Evolutionary conservation across 1,140 invertebrate species (phyloP).

Genomic region (Mercenaria mercenaria): DNA sequence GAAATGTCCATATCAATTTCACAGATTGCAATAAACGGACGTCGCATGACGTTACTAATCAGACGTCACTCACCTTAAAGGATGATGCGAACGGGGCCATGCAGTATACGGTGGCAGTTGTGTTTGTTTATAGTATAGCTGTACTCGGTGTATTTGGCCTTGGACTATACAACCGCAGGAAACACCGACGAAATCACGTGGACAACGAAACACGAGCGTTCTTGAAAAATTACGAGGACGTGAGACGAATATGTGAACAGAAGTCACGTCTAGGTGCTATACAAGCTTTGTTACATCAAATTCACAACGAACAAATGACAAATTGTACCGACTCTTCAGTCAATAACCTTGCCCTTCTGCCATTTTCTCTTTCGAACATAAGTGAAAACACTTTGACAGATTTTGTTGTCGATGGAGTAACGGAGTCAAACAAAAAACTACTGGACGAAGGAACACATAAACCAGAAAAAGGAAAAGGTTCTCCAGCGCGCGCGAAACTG

Average conservation of each 20-base stretch:
- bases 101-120: conserved; percentile 55
- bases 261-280: conserved; percentile 39
- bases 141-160: conserved; percentile 51
- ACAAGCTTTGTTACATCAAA: not conserved
- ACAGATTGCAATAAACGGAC: conserved; percentile 26
- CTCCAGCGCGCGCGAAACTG: not conserved
- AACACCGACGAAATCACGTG: not conserved
- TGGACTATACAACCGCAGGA: conserved; percentile 6
- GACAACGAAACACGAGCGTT: conserved; percentile 45
- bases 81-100: conserved; percentile 48
- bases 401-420: not conserved
- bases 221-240: conserved; percentile 55
- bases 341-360: conserved; percentile 39
- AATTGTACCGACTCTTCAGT: not conserved
- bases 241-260: conserved; percentile 38
- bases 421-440: not conserved
- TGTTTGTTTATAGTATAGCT: conserved; percentile 54
- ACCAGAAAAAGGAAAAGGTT: not conserved
- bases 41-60: not conserved
- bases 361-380: conserved; percentile 37
- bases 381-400: not conserved
- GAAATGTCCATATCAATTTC: conserved; percentile 34
- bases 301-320: conserved; percentile 30
- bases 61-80: not conserved
- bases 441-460: not conserved